Percentiles rank a stretch among this genome's conserved stretches.
Conservation (phyloP, 1,140 invertebrate species). For the Sycophaga agraensis region DNA sequence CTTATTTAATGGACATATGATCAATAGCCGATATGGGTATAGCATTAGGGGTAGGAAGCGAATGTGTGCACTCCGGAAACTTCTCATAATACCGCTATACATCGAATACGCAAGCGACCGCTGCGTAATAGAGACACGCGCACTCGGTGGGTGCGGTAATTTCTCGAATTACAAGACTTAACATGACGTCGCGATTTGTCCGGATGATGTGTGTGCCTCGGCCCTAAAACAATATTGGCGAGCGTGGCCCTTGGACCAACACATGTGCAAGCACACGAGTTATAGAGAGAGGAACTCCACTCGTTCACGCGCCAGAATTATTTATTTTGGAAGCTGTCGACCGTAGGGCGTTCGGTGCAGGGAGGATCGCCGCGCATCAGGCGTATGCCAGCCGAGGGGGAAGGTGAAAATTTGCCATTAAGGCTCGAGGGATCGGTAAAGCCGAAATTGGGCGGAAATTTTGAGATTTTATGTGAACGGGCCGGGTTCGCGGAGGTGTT, state of each 20-base stretch:
- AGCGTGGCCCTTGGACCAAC: no score
- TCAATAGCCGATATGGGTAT: no score
- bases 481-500: not conserved
- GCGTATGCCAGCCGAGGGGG: not conserved
- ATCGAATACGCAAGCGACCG: no score
- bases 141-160: not conserved
- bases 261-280: no score
- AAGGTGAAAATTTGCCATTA: not conserved
- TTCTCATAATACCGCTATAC: no score
- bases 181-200: not conserved
- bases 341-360: no score
- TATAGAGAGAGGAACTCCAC: not conserved
- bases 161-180: conserved; percentile 30
- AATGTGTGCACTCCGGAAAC: no score
- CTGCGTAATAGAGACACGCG: not conserved
- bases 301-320: conserved; percentile 4
- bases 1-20: no score
- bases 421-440: not conserved
- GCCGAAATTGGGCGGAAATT: not conserved
- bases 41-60: no score
- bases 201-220: no score
- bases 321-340: conserved; percentile 13
- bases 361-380: no score
- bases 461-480: not conserved
- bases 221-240: conserved; percentile 25